Evolutionary conservation across 2,888 invertebrate species (phyloP).

Genomic region (Dolichopus griseipennis): DNA sequence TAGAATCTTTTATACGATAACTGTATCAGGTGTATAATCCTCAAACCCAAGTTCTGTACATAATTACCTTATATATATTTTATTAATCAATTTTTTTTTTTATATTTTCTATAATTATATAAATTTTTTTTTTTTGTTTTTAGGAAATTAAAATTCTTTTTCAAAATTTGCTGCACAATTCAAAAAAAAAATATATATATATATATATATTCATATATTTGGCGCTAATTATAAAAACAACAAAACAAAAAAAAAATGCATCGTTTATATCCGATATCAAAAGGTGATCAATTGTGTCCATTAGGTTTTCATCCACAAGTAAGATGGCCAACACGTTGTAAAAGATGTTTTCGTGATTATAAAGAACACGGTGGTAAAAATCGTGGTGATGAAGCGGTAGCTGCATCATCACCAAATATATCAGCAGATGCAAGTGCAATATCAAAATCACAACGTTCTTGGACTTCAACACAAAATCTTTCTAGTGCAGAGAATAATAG

Average conservation of each 20-base stretch:
- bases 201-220: too few relatives aligned
- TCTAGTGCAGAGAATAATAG: slow-evolving; percentile 30
- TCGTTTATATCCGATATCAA: slow-evolving; percentile 48
- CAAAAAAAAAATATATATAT: background rate
- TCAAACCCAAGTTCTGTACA: too few relatives aligned
- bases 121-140: too few relatives aligned
- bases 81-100: too few relatives aligned
- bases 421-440: slow-evolving; percentile 51
- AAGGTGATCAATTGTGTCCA: slow-evolving; percentile 82
- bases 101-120: too few relatives aligned
- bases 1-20: too few relatives aligned
- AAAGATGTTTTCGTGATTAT: slow-evolving; percentile 86
- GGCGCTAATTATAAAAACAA: background rate
- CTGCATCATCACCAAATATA: slow-evolving; percentile 70
- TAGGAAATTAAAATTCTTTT: too few relatives aligned
- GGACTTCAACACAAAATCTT: slow-evolving; percentile 71
- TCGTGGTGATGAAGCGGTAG: slow-evolving; percentile 58
- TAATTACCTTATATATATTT: too few relatives aligned
- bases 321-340: slow-evolving; percentile 87
- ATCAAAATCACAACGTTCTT: slow-evolving; percentile 49
- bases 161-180: background rate
- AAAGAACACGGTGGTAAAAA: slow-evolving; percentile 77
- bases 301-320: slow-evolving; percentile 91
- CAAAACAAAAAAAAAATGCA: slow-evolving; percentile 30
- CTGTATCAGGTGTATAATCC: too few relatives aligned